A percentile compares a stretch with the other conserved stretches of the same genome.
These are phyloP conservation scores for Teinopalpus imperialis DNA, from an alignment of 2,888 invertebrate species.

Conservation along the genomic window DNA sequence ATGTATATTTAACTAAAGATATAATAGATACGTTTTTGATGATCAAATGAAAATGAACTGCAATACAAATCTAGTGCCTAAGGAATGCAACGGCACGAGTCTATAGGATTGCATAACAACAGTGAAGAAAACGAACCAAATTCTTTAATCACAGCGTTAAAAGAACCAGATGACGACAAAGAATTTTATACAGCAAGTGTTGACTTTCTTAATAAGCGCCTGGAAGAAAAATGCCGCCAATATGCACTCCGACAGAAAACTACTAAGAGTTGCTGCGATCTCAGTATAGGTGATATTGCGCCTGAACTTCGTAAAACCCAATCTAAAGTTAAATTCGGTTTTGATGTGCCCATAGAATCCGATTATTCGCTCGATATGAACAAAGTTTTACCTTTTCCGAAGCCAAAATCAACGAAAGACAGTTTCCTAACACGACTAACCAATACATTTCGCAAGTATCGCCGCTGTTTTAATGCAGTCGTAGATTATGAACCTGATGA, in stretches of 20 bases:
- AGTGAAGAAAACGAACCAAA: conserved; percentile 19
- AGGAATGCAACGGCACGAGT: conserved; percentile 39
- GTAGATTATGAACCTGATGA: conserved; percentile 37
- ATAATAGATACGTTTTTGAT: conserved; percentile 14
- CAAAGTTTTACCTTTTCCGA: conserved; percentile 65
- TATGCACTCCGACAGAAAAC: conserved; percentile 30
- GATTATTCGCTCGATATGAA: conserved; percentile 53
- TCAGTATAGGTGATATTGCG: conserved; percentile 30
- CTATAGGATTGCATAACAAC: conserved; percentile 29
- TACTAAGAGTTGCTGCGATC: conserved; percentile 53
- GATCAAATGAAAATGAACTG: conserved; percentile 26
- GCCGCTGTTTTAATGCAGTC: conserved; percentile 34
- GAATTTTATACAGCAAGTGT: conserved; percentile 66
- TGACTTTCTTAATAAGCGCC: conserved; percentile 58
- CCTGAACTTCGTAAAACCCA: conserved; percentile 21
- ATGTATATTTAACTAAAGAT: conserved; percentile 6
- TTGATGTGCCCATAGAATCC: conserved; percentile 23
- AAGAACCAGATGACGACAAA: conserved; percentile 47
- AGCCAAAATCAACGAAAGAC: conserved; percentile 54
- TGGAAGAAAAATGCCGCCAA: conserved; percentile 50
- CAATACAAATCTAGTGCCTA: conserved; percentile 22
- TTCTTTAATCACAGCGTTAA: conserved; percentile 29
- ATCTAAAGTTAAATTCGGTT: conserved; percentile 19
- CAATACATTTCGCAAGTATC: conserved; percentile 51
- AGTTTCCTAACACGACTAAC: conserved; percentile 51